Evolutionary conservation across 2,888 invertebrate species (phyloP).

Genomic region (Parnassius mnemosyne): DNA sequence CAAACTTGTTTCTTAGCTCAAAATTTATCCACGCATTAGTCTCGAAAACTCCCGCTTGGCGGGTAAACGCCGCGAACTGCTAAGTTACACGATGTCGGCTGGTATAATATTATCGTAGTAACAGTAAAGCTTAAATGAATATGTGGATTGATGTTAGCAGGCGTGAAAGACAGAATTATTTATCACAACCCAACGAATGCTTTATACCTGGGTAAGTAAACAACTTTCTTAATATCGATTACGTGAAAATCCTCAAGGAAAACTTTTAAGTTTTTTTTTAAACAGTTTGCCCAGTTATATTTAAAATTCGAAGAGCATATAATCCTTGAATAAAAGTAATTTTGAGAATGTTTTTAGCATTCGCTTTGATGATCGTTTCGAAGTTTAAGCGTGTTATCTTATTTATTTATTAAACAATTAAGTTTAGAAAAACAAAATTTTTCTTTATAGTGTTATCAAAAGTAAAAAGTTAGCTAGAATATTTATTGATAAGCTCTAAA

Average conservation of each 20-base stretch:
- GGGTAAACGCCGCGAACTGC: slow-evolving; percentile 51
- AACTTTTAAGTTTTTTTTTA: neutral
- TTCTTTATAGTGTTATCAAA: too few species aligned
- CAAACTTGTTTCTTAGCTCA: slow-evolving; percentile 20
- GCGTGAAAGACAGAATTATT: slow-evolving; percentile 81
- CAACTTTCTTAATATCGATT: neutral
- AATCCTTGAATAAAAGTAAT: too few species aligned
- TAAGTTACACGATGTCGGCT: slow-evolving; percentile 32
- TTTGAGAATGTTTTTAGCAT: too few species aligned
- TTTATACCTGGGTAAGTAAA: slow-evolving; percentile 84
- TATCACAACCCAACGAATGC: slow-evolving; percentile 80
- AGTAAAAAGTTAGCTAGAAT: too few species aligned
- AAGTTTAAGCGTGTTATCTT: too few species aligned
- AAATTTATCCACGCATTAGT: slow-evolving; percentile 46
- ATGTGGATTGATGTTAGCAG: slow-evolving; percentile 83
- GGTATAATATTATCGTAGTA: slow-evolving; percentile 29
- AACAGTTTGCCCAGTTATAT: too few species aligned
- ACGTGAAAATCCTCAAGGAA: neutral
- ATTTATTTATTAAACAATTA: too few species aligned
- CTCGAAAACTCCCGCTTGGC: slow-evolving; percentile 51
- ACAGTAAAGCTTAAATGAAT: slow-evolving; percentile 45
- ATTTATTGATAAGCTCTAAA: too few species aligned
- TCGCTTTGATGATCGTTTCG: too few species aligned
- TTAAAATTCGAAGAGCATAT: too few species aligned
- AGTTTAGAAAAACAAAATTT: too few species aligned